phyloP scores from a whole-genome alignment of 2,797 vertebrate genomes.

The Enteromius argenteus region DNA sequence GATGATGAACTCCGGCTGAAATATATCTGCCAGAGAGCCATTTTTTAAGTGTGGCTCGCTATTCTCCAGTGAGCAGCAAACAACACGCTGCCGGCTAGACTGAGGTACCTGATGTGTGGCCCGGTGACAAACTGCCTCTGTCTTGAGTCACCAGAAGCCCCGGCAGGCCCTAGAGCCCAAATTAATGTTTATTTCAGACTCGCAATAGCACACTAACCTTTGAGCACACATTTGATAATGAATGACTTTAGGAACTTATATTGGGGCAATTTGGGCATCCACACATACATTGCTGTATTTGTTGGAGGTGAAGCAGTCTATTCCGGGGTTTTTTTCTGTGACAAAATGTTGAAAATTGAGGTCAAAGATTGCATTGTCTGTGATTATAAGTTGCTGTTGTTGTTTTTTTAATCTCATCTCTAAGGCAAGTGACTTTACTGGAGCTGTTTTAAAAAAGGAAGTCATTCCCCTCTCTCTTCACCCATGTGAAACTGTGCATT shows the following conservation, averaged over 20 bases:
- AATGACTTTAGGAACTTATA: slow-evolving; percentile 71
- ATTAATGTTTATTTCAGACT: slow-evolving; percentile 79
- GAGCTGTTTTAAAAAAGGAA: slow-evolving; percentile 50
- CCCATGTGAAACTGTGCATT: slow-evolving; percentile 57
- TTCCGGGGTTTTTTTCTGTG: slow-evolving; percentile 32
- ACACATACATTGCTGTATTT: slow-evolving; percentile 63
- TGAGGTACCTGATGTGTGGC: slow-evolving; percentile 73
- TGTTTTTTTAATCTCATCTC: slow-evolving; percentile 8
- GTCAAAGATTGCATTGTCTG: slow-evolving; percentile 63
- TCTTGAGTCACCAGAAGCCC: slow-evolving; percentile 72
- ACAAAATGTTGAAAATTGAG: slow-evolving; percentile 64
- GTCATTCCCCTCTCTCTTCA: slow-evolving; percentile 48
- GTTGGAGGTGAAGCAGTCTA: slow-evolving; percentile 55
- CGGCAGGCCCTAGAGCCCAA: slow-evolving; percentile 69
- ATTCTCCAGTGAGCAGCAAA: slow-evolving; percentile 74
- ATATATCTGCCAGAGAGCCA: slow-evolving; percentile 62
- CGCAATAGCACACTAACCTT: slow-evolving; percentile 77
- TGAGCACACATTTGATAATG: slow-evolving; percentile 81
- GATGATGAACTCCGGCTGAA: slow-evolving; percentile 66
- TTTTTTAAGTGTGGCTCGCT: slow-evolving; percentile 69
- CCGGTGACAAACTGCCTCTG: slow-evolving; percentile 77
- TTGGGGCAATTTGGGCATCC: slow-evolving; percentile 63
- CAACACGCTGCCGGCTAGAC: slow-evolving; percentile 73
- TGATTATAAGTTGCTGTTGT: slow-evolving; percentile 49
- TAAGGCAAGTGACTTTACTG: slow-evolving; percentile 61